phyloP scores from a whole-genome alignment of 2,113 vertebrate species.

The Tenrec ecaudatus region DNA sequence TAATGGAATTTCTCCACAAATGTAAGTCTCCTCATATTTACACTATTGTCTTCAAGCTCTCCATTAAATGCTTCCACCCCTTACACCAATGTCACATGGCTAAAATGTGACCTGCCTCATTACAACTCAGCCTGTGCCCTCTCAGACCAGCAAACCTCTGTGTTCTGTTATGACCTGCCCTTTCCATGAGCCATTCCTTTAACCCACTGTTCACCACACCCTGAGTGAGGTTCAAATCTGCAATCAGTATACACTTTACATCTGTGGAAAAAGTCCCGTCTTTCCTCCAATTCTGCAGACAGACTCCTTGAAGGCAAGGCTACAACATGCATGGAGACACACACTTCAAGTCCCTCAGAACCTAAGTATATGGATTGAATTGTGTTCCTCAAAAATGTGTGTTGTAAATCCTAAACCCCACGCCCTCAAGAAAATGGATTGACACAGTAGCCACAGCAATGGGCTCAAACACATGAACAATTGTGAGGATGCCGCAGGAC shows the following conservation, averaged over 20 bases:
- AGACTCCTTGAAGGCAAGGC: slow-evolving; percentile 49
- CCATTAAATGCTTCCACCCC: slow-evolving; percentile 36
- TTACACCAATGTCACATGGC: neutral
- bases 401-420: neutral
- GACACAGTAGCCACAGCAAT: too few species aligned
- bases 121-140: neutral
- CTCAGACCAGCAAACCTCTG: neutral
- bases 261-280: neutral
- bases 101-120: neutral
- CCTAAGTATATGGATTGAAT: neutral
- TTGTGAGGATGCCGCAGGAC: too few species aligned
- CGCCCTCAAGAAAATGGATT: too few species aligned
- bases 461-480: too few species aligned
- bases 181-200: slow-evolving; percentile 26
- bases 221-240: neutral
- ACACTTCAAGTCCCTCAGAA: neutral
- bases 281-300: slow-evolving; percentile 26
- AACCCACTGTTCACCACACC: neutral
- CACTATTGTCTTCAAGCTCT: slow-evolving; percentile 57
- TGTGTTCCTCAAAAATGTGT: neutral
- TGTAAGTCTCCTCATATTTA: neutral
- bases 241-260: neutral
- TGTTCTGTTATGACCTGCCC: neutral
- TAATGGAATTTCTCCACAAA: too few species aligned
- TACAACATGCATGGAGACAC: neutral